Percentiles rank a stretch among this genome's conserved stretches.
Conservation (phyloP, 2,113 vertebrate species). For the Alouatta palliata region DNA sequence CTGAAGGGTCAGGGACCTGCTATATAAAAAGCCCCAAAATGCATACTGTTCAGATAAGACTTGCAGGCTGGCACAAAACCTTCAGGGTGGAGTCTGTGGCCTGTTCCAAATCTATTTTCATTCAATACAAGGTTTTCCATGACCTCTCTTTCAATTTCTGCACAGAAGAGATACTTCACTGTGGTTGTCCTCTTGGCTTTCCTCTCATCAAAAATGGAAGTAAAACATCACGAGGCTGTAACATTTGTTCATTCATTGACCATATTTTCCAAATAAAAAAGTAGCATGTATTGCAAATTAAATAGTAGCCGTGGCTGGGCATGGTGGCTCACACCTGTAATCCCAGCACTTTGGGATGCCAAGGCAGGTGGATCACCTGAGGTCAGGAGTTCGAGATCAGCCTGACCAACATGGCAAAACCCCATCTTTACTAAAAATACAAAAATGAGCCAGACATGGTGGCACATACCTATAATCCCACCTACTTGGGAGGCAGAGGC, state of each 20-base stretch:
- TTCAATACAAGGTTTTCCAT: background rate
- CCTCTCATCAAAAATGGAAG: background rate
- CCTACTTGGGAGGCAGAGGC: no score
- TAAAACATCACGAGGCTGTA: background rate
- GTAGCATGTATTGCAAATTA: no score
- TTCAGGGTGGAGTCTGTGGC: background rate
- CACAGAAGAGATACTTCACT: background rate
- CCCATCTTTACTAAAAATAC: no score
- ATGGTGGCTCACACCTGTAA: no score
- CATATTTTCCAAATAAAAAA: background rate
- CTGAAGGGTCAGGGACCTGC: constrained; percentile 47
- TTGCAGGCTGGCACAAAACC: background rate
- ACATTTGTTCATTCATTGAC: background rate
- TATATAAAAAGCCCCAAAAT: constrained; percentile 55
- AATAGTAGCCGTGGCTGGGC: background rate
- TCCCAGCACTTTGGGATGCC: no score
- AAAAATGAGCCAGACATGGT: no score
- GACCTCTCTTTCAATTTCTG: background rate
- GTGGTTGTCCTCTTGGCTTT: background rate
- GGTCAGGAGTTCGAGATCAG: no score
- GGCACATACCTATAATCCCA: no score
- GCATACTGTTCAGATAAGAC: background rate
- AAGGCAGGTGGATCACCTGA: no score
- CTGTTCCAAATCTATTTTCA: constrained; percentile 39
- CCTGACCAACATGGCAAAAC: no score